phyloP scores from a whole-genome alignment of 1,140 invertebrate genomes.

The Anastrepha ludens region DNA sequence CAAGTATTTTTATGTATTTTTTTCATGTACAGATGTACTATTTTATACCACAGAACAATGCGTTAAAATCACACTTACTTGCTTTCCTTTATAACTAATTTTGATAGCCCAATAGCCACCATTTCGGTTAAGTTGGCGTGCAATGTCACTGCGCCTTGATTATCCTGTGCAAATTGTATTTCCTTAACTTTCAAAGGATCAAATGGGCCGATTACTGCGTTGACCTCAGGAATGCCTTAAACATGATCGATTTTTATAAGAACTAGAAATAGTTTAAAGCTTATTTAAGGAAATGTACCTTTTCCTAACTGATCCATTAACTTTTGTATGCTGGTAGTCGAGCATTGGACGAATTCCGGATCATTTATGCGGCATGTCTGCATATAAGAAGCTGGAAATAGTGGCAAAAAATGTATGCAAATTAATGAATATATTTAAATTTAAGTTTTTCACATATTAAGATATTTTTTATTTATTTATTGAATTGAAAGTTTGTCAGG shows the following conservation, averaged over 20 bases:
- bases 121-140: slow-evolving; percentile 80
- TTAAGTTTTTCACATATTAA: too few relatives aligned
- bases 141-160: slow-evolving; percentile 79
- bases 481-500: too few relatives aligned
- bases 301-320: slow-evolving; percentile 75
- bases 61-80: slow-evolving; percentile 65
- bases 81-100: slow-evolving; percentile 78
- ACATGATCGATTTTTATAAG: background rate
- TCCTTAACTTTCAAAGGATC: slow-evolving; percentile 66
- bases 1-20: background rate
- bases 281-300: slow-evolving; percentile 32
- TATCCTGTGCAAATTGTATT: slow-evolving; percentile 67
- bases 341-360: slow-evolving; percentile 78
- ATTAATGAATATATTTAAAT: background rate
- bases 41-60: background rate
- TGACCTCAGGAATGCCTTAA: slow-evolving; percentile 65
- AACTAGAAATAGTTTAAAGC: background rate
- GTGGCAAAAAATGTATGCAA: background rate
- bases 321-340: slow-evolving; percentile 76
- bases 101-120: slow-evolving; percentile 77
- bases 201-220: slow-evolving; percentile 68
- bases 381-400: slow-evolving; percentile 32
- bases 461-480: too few relatives aligned
- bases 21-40: background rate
- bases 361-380: slow-evolving; percentile 76